Percentiles rank a stretch among this genome's conserved stretches.
Evolutionary conservation across 2,797 vertebrate species (phyloP).

Genomic region (Myotis planiceps): DNA sequence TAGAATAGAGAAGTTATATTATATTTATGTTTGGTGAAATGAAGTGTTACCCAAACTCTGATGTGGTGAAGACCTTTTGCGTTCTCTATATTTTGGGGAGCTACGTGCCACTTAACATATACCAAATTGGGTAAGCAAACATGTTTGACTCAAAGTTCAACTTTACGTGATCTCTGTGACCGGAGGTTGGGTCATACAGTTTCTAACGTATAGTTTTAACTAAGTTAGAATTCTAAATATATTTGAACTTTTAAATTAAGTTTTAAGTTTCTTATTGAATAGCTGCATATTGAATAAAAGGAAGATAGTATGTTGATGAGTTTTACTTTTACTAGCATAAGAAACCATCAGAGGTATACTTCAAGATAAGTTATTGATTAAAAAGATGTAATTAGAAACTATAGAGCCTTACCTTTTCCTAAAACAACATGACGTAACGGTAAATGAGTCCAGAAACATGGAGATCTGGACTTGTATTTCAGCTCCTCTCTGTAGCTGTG

Average conservation of each 20-base stretch:
- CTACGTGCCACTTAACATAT: constrained; percentile 67
- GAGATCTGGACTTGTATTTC: neutral
- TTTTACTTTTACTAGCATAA: neutral
- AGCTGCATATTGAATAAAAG: neutral
- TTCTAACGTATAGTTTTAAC: constrained; percentile 60
- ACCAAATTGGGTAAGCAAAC: constrained; percentile 73
- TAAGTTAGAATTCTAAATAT: constrained; percentile 62
- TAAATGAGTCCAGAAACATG: neutral
- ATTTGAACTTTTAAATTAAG: neutral
- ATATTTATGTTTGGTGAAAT: constrained; percentile 85
- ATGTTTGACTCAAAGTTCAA: constrained; percentile 76
- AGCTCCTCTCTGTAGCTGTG: neutral
- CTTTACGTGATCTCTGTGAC: constrained; percentile 72
- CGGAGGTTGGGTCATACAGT: constrained; percentile 52
- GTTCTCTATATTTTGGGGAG: constrained; percentile 84
- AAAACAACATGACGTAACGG: neutral
- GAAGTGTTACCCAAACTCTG: constrained; percentile 83
- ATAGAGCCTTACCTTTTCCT: neutral
- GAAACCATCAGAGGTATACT: neutral
- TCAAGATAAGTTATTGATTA: neutral
- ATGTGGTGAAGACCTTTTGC: constrained; percentile 82
- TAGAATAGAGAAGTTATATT: constrained; percentile 84
- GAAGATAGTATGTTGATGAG: neutral
- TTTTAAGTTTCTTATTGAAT: constrained; percentile 41
- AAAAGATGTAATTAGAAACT: neutral